These are phyloP conservation scores for Zoanthus gigantus DNA, from an alignment of 92 coral and sea anemone genomes.

Conservation along the genomic window DNA sequence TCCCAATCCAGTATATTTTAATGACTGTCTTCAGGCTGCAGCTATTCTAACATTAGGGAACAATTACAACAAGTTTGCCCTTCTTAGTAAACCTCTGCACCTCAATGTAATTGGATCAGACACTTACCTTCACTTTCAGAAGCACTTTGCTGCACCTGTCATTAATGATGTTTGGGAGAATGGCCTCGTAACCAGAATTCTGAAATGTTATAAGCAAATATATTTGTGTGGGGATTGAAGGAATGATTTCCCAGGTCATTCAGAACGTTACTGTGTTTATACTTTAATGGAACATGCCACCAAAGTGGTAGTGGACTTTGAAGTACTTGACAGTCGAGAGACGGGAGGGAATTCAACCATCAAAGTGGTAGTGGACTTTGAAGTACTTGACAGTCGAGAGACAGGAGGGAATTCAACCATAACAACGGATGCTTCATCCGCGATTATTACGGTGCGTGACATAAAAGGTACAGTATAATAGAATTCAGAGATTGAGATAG, in stretches of 20 bases:
- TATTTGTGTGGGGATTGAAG: slow-evolving; percentile 14
- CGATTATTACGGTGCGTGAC: slow-evolving; percentile 24
- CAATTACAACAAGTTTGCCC: slow-evolving; percentile 51
- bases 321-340: slow-evolving; percentile 16
- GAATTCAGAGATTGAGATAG: neutral
- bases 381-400: slow-evolving; percentile 17
- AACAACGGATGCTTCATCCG: slow-evolving; percentile 14
- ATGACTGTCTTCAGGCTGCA: slow-evolving; percentile 55
- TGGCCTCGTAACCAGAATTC: neutral
- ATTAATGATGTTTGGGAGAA: slow-evolving; percentile 41
- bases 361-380: slow-evolving; percentile 22
- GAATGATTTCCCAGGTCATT: slow-evolving; percentile 11
- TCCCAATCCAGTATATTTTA: neutral
- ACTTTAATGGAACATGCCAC: slow-evolving; percentile 20
- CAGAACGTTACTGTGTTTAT: slow-evolving; percentile 3
- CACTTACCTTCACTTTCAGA: slow-evolving; percentile 40
- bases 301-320: slow-evolving; percentile 24
- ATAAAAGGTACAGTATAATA: neutral
- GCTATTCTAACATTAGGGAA: slow-evolving; percentile 57
- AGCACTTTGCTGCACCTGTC: slow-evolving; percentile 53
- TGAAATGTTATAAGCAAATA: neutral
- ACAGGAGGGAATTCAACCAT: slow-evolving; percentile 36
- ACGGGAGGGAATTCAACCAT: slow-evolving; percentile 30
- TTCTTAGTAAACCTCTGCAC: slow-evolving; percentile 45
- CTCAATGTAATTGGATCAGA: slow-evolving; percentile 22